A percentile compares a stretch with the other conserved stretches of the same genome.
Evolutionary conservation across 2,888 invertebrate species (phyloP).

Genomic region (Lapara coniferarum): DNA sequence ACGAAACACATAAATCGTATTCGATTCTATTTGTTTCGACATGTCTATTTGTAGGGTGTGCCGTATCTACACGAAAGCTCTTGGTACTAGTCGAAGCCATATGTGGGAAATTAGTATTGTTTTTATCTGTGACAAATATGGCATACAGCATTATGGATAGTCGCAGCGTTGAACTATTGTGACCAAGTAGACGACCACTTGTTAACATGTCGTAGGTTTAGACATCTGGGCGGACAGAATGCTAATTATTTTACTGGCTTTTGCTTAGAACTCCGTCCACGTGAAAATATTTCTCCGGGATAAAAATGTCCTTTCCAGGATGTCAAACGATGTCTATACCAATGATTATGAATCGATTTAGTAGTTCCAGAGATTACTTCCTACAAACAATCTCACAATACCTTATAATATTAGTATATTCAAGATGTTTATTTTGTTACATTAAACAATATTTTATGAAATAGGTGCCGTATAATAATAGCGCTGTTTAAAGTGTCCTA

Average conservation of each 20-base stretch:
- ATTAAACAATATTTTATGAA: no score
- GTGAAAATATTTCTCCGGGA: no score
- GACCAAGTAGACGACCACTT: neutral
- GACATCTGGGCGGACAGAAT: neutral
- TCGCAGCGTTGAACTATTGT: neutral
- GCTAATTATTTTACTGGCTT: neutral
- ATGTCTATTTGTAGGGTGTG: slow-evolving; percentile 4
- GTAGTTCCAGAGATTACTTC: no score
- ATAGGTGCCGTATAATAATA: no score
- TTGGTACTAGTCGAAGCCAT: neutral
- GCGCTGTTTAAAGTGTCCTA: no score
- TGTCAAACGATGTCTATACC: no score
- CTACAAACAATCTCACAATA: no score
- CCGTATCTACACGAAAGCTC: slow-evolving; percentile 3
- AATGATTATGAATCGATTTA: no score
- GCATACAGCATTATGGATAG: neutral
- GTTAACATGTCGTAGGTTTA: neutral
- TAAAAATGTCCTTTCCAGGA: no score
- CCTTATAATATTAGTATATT: neutral
- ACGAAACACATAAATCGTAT: slow-evolving; percentile 15
- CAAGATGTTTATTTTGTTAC: neutral
- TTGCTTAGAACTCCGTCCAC: no score
- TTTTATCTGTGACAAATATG: slow-evolving; percentile 29
- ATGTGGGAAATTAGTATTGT: slow-evolving; percentile 28
- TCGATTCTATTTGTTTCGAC: neutral